Evolutionary conservation across 2,888 invertebrate genomes (phyloP).

Genomic region (Palloptera scutellata): DNA sequence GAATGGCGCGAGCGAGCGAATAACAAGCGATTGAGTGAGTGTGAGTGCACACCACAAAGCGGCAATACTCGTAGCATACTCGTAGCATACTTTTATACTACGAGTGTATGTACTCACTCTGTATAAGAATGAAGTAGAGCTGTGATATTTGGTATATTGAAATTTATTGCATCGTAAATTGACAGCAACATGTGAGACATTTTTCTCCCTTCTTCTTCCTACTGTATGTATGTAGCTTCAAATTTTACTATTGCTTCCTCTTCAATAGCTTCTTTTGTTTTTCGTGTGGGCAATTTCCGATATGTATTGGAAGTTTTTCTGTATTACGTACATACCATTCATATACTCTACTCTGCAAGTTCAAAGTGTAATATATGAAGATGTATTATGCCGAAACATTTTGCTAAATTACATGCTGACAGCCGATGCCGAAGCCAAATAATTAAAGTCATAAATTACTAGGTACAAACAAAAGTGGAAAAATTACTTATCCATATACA

Average conservation of each 20-base stretch:
- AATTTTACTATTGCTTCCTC: background rate
- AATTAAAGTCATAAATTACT: slow-evolving; percentile 4
- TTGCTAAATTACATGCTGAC: slow-evolving; percentile 20
- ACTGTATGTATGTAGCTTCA: background rate
- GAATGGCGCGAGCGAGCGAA: background rate
- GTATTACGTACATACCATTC: background rate
- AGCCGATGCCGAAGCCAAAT: background rate
- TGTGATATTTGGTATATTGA: slow-evolving; percentile 44
- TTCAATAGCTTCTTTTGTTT: background rate
- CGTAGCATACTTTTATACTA: slow-evolving; percentile 6
- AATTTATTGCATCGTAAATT: slow-evolving; percentile 60
- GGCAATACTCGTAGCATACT: no score
- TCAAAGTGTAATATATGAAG: slow-evolving; percentile 18
- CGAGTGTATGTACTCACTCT: slow-evolving; percentile 12
- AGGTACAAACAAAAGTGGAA: no score
- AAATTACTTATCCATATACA: no score
- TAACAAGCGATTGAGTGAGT: background rate
- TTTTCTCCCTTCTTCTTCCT: slow-evolving; percentile 20
- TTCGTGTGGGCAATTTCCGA: slow-evolving; percentile 16
- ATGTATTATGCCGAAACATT: slow-evolving; percentile 14
- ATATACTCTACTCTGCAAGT: background rate
- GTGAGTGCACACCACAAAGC: background rate
- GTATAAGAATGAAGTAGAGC: background rate
- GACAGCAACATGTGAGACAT: slow-evolving; percentile 51
- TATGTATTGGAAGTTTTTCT: slow-evolving; percentile 15